Percentiles rank a stretch among this genome's conserved stretches.
phyloP scores from a whole-genome alignment of 35 echinoderm and acorn worm genomes.

The Hemicentrotus pulcherrimus region DNA sequence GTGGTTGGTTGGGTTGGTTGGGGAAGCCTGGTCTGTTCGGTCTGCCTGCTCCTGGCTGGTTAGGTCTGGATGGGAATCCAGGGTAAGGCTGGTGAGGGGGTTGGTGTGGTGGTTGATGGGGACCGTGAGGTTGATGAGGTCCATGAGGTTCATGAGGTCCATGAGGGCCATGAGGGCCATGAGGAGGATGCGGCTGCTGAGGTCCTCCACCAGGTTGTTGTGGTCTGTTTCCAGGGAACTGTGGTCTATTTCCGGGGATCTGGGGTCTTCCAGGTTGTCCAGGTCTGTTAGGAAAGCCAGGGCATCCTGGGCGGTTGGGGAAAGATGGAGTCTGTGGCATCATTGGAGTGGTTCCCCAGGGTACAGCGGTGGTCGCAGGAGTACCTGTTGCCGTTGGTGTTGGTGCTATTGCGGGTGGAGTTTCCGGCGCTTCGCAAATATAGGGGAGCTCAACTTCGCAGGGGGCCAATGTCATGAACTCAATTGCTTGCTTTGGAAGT shows the following conservation, averaged over 20 bases:
- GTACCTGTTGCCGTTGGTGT: neutral
- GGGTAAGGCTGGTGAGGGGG: constrained; percentile 20
- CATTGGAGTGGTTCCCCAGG: constrained; percentile 13
- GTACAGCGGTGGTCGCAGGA: neutral
- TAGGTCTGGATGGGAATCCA: neutral
- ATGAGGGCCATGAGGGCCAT: neutral
- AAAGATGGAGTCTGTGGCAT: neutral
- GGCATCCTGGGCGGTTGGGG: neutral
- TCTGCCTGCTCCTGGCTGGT: neutral
- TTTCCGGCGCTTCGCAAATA: constrained; percentile 32
- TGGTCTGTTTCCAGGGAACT: neutral
- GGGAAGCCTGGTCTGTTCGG: constrained; percentile 9
- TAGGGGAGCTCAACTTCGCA: constrained; percentile 21
- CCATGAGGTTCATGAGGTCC: neutral
- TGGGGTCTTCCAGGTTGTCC: neutral
- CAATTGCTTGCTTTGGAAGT: neutral
- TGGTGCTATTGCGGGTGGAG: neutral
- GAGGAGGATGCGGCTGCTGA: neutral
- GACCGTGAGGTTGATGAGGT: neutral
- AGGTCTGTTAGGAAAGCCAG: neutral
- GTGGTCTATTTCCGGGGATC: neutral
- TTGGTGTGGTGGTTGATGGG: neutral
- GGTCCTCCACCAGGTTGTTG: neutral
- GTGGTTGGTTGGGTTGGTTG: constrained; percentile 7
- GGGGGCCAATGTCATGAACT: constrained; percentile 37